These are phyloP conservation scores for Pogonognathellus flavescens DNA, from an alignment of 1,140 invertebrate species.

Conservation along the genomic window DNA sequence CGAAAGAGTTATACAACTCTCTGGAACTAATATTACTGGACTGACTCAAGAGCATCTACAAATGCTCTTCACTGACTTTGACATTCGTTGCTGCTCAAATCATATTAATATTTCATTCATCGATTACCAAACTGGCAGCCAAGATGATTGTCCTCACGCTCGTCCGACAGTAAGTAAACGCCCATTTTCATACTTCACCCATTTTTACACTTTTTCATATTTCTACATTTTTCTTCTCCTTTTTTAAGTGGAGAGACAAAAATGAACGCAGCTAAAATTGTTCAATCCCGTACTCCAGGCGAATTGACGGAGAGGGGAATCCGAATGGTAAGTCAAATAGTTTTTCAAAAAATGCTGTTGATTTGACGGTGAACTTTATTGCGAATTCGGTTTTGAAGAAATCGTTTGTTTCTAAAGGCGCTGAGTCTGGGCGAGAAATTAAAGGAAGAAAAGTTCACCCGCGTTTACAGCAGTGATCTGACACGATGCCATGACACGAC, in stretches of 20 bases:
- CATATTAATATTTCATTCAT: no score
- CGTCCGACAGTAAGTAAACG: constrained; percentile 56
- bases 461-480: constrained; percentile 59
- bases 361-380: no score
- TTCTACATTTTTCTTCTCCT: not conserved
- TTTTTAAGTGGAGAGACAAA: constrained; percentile 62
- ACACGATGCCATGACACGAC: constrained; percentile 63
- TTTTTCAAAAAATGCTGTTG: no score
- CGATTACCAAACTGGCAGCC: not conserved
- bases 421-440: constrained; percentile 57
- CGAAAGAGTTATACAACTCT: not conserved
- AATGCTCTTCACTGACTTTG: not conserved
- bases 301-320: constrained; percentile 58
- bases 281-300: constrained; percentile 60
- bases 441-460: constrained; percentile 56
- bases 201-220: not conserved
- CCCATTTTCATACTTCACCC: not conserved
- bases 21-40: not conserved
- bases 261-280: constrained; percentile 59
- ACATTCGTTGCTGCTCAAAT: not conserved
- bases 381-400: no score
- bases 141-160: constrained; percentile 58
- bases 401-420: constrained; percentile 47
- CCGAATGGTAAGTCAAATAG: constrained; percentile 55
- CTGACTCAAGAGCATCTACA: not conserved